phyloP scores from a whole-genome alignment of 2,113 vertebrate species.

The Aspiorhynchus laticeps region DNA sequence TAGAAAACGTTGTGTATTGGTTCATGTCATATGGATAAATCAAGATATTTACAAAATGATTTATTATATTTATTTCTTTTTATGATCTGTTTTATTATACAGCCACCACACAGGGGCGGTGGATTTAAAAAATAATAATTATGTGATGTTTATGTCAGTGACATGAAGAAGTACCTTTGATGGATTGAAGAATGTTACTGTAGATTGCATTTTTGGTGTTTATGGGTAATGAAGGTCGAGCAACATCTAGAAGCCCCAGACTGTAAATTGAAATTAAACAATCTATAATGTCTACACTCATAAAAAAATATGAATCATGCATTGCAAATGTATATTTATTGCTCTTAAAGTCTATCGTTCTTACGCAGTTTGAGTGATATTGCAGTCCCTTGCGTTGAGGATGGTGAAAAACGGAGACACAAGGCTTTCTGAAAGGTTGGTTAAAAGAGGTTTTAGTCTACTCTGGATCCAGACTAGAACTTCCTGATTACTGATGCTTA shows the following conservation, averaged over 20 bases:
- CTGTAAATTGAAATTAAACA: conserved; percentile 39
- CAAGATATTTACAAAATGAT: not conserved
- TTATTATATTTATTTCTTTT: not conserved
- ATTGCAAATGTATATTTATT: not conserved
- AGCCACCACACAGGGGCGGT: not conserved
- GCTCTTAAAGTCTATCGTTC: not conserved
- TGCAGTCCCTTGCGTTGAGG: conserved; percentile 41
- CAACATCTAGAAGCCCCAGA: conserved; percentile 15
- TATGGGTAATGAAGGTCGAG: conserved; percentile 20
- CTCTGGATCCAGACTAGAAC: conserved; percentile 24
- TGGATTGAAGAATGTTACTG: conserved; percentile 25
- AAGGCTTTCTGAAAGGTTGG: conserved; percentile 33
- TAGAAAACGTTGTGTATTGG: not conserved
- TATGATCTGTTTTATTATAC: not conserved
- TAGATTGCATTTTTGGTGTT: conserved; percentile 46
- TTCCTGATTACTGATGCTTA: conserved; percentile 26
- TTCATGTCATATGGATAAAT: not conserved
- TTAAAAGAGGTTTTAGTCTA: conserved; percentile 50
- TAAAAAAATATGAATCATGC: not conserved
- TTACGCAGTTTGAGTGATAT: conserved; percentile 46
- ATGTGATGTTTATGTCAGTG: not conserved
- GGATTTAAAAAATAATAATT: not conserved
- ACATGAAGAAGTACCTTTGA: conserved; percentile 44
- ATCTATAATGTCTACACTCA: not conserved
- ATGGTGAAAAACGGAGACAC: conserved; percentile 46